Evolutionary conservation across 2,888 invertebrate genomes (phyloP).

Genomic region (Chrysolina americana): DNA sequence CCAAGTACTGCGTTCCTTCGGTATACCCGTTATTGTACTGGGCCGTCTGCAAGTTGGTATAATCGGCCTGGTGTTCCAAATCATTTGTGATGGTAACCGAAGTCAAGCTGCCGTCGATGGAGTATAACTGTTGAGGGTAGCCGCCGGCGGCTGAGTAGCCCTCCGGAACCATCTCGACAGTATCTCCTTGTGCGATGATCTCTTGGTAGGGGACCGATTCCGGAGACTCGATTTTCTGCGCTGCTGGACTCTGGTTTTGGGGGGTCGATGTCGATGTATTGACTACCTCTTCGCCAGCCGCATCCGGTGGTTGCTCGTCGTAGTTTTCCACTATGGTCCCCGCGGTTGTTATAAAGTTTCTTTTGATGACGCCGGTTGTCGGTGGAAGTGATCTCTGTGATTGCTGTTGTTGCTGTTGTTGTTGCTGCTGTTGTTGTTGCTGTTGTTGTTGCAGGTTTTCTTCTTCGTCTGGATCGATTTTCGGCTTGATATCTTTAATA

Average conservation of each 20-base stretch:
- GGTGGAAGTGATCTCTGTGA: neutral
- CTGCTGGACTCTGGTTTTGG: slow-evolving; percentile 47
- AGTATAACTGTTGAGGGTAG: slow-evolving; percentile 48
- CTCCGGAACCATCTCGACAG: slow-evolving; percentile 40
- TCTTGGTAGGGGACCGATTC: slow-evolving; percentile 37
- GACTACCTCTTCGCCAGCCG: slow-evolving; percentile 66
- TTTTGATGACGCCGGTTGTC: slow-evolving; percentile 56
- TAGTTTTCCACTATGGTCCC: slow-evolving; percentile 65
- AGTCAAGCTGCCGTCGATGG: slow-evolving; percentile 49
- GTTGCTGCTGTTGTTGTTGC: slow-evolving; percentile 32
- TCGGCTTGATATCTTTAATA: slow-evolving; percentile 46
- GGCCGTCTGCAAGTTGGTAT: slow-evolving; percentile 78
- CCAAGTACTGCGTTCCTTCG: slow-evolving; percentile 60
- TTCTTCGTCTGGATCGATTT: slow-evolving; percentile 39
- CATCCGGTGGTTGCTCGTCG: slow-evolving; percentile 57
- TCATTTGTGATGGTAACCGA: slow-evolving; percentile 37
- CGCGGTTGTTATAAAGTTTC: slow-evolving; percentile 65
- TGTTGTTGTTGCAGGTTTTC: slow-evolving; percentile 32
- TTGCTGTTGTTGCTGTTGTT: slow-evolving; percentile 14
- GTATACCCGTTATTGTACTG: slow-evolving; percentile 64
- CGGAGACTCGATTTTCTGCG: slow-evolving; percentile 40
- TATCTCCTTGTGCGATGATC: slow-evolving; percentile 33
- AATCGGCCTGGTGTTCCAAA: slow-evolving; percentile 69
- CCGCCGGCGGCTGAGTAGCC: slow-evolving; percentile 32
- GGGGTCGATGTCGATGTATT: slow-evolving; percentile 54